Evolutionary conservation across 2,888 invertebrate genomes (phyloP).

Genomic region (Synanthedon formicaeformis): DNA sequence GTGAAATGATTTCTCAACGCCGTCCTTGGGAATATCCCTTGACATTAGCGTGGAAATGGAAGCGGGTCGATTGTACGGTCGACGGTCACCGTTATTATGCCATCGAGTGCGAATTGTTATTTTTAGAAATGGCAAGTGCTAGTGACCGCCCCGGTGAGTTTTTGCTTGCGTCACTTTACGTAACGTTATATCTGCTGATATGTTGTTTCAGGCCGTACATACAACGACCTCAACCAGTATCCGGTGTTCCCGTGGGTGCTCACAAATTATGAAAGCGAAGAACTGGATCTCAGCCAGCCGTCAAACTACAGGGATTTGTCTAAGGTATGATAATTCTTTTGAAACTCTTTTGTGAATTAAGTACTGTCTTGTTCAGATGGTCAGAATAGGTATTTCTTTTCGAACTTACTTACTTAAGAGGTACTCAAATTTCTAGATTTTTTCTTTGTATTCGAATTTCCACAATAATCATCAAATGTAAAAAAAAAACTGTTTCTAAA

Average conservation of each 20-base stretch:
- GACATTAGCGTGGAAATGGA: background rate
- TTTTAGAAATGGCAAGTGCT: background rate
- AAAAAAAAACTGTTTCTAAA: too few relatives aligned
- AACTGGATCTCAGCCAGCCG: constrained; percentile 94
- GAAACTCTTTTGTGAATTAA: background rate
- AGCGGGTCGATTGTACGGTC: background rate
- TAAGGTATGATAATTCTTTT: constrained; percentile 71
- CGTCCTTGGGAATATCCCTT: background rate
- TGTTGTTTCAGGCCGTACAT: constrained; percentile 86
- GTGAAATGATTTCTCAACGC: background rate
- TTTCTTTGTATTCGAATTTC: too few relatives aligned
- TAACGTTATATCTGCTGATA: background rate
- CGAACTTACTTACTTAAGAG: too few relatives aligned
- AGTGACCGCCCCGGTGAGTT: background rate
- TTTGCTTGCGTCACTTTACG: background rate
- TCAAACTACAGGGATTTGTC: constrained; percentile 98
- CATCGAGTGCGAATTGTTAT: background rate
- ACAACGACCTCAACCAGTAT: constrained; percentile 99
- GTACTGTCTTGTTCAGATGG: background rate
- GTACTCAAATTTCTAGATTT: too few relatives aligned
- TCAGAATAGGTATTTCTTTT: too few relatives aligned
- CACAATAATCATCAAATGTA: too few relatives aligned
- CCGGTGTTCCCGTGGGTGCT: constrained; percentile 99
- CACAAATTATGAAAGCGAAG: constrained; percentile 97
- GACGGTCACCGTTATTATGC: background rate